Conservation (phyloP, 2,797 vertebrate genomes). For the Mustela erminea region DNA sequence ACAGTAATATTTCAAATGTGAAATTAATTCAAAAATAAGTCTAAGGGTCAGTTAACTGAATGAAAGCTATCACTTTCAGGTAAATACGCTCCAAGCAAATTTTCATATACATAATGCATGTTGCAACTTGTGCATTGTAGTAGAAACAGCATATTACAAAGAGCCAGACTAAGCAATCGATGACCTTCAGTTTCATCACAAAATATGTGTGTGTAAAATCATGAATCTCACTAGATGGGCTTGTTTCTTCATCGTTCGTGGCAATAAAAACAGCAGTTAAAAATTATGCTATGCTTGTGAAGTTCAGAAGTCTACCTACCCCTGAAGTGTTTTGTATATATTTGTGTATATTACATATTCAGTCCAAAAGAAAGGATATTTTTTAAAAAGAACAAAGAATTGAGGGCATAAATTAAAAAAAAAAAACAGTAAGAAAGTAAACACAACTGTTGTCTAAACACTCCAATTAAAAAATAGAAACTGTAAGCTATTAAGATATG, state of each 20-base stretch:
- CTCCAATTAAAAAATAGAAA: not conserved
- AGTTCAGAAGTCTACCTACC: not conserved
- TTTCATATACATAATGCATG: not conserved
- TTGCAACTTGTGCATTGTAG: not conserved
- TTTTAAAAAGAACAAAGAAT: not conserved
- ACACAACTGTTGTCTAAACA: not conserved
- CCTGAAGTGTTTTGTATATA: not conserved
- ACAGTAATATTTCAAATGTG: constrained; percentile 27
- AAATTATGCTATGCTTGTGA: not conserved
- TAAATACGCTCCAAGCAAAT: not conserved
- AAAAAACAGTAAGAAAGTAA: not conserved
- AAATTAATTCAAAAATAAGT: not conserved
- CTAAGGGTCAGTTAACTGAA: not conserved
- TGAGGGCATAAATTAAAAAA: not conserved
- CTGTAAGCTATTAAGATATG: not conserved
- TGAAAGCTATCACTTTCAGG: not conserved
- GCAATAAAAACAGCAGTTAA: not conserved
- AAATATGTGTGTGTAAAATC: not conserved
- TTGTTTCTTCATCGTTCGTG: not conserved
- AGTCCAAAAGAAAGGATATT: not conserved
- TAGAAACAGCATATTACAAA: not conserved
- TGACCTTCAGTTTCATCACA: not conserved
- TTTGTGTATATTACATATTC: not conserved
- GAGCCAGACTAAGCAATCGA: not conserved
- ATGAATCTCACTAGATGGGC: not conserved